Base-by-base conservation (phyloP, 2,113 vertebrate genomes). In the Ariopsis seemanni region DNA sequence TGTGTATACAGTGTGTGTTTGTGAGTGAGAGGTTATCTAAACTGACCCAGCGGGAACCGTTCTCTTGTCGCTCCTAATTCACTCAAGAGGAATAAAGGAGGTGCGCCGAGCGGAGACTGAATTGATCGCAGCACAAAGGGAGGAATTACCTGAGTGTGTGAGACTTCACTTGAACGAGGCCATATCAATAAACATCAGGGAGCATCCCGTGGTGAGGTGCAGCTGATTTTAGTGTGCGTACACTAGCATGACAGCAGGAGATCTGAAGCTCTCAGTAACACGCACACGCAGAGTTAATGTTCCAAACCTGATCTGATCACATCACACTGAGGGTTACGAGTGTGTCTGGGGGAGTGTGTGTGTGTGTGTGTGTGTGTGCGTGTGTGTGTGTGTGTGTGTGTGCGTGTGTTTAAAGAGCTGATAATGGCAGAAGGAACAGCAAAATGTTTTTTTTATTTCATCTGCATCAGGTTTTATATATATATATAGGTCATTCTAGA, bases 1-100 rank as follows among this genome's bases (percentile, higher is more conserved):
- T 22, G 60, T 34, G 50, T 83, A 80, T 18, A n/a, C 25, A 62
- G 83, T 34, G 42, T 42, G 72, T 84, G 85, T 58, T 20, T 63
- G 65, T 75, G 83, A 69, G 78, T n/a, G 82, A 25, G 62, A 87
- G 87, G 85, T 90, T 91, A 87, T 91, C 84, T 90, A 87, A 87
- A 91, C 85, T 88, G 83, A 88, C 89, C 87, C 85, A 60, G 85
- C 87, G 84, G 89, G 89, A 87, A 85, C 62, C 27, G 83, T 85
- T 53, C 85, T 86, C 57, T 86, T 75, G 34, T 52, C 30, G 3
- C 69, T 65, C 57, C 67, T 90, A 88, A 88, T 91, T 88, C 82
- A 87, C 89, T 89, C 86, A 89, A 65, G 82, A 82, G 74, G 80
- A 88, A 89, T 84, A 84, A 83, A 83, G 80, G 86, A 85, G 83